A percentile compares a stretch with the other conserved stretches of the same genome.
phyloP scores from a whole-genome alignment of 30 jellyfish, hydroid and myxozoan genomes.

The Hydractinia symbiolongicarpus region DNA sequence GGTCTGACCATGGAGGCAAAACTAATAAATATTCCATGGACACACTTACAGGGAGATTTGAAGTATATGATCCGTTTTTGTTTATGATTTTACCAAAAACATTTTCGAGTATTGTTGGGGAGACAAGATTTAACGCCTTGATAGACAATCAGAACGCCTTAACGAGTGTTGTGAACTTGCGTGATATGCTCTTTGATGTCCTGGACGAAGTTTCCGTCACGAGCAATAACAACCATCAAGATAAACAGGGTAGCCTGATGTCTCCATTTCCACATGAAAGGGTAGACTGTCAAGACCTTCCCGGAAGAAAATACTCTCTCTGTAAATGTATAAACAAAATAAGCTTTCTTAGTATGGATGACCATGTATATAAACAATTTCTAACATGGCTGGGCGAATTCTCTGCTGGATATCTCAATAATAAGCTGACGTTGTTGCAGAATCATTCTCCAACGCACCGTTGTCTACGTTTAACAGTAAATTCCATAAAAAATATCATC shows the following conservation, averaged over 20 bases:
- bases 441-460: too few species aligned
- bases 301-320: conserved; percentile 50
- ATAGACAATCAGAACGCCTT: conserved; percentile 51
- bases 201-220: conserved; percentile 10
- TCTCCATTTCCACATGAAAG: conserved; percentile 23
- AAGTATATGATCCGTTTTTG: conserved; percentile 64
- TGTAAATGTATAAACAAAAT: conserved; percentile 54
- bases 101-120: conserved; percentile 24
- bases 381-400: conserved; percentile 79
- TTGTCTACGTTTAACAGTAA: too few species aligned
- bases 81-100: conserved; percentile 46
- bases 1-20: conserved; percentile 96
- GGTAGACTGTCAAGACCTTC: conserved; percentile 47
- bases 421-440: conserved; percentile 15
- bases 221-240: background rate
- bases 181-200: conserved; percentile 33
- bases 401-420: conserved; percentile 60
- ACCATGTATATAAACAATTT: background rate
- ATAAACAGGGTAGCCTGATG: conserved; percentile 37
- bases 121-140: background rate
- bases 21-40: conserved; percentile 52
- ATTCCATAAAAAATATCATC: conserved; percentile 26
- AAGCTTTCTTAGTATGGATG: conserved; percentile 12
- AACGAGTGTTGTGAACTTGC: conserved; percentile 51
- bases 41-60: conserved; percentile 71